These are phyloP conservation scores for Loris lydekkerianus DNA, from an alignment of 2,797 vertebrate species.

Conservation along the genomic window DNA sequence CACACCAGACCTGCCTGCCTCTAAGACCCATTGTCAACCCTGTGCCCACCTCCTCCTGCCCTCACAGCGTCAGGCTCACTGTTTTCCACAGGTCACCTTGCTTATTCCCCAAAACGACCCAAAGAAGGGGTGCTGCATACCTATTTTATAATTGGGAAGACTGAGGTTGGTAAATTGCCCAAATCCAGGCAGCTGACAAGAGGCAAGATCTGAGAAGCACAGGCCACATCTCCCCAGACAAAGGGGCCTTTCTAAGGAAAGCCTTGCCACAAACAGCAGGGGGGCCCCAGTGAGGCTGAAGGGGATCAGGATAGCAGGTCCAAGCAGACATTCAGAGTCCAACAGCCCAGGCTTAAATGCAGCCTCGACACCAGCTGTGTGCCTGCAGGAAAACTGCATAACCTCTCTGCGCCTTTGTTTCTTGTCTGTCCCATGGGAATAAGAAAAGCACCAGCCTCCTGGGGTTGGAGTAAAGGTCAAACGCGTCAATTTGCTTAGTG, in stretches of 20 bases:
- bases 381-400: neutral
- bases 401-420: neutral
- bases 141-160: neutral
- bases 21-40: neutral
- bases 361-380: neutral
- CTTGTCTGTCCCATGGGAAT: neutral
- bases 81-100: fast-evolving
- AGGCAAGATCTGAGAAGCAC: neutral
- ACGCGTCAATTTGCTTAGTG: too few relatives aligned
- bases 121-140: neutral
- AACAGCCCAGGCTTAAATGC: neutral
- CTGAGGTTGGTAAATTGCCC: neutral
- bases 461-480: neutral
- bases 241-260: neutral
- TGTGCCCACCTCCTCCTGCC: fast-evolving
- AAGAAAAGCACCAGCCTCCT: neutral
- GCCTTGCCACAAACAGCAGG: neutral
- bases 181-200: neutral
- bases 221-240: neutral
- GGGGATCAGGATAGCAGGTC: neutral
- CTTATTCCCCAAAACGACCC: neutral
- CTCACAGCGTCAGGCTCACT: fast-evolving
- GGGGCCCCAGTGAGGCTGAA: neutral
- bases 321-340: neutral
- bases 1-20: neutral